Conservation (phyloP, 2,797 vertebrate species). For the Benthosema pterotum region DNA sequence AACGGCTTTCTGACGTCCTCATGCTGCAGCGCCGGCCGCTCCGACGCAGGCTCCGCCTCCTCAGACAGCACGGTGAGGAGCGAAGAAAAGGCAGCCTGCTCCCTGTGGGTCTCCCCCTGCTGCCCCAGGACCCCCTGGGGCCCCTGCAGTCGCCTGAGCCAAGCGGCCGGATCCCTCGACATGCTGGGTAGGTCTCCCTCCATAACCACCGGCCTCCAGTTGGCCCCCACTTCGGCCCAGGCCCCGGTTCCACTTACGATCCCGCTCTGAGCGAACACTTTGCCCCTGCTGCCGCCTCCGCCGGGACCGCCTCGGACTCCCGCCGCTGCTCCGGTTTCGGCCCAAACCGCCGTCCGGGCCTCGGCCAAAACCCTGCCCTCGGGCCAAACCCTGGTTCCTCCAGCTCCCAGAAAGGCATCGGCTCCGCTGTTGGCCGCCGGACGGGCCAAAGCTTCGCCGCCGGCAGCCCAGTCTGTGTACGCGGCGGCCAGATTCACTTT, state of each 20-base stretch:
- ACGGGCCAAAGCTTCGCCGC: slow-evolving; percentile 18
- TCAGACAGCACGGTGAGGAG: slow-evolving; percentile 66
- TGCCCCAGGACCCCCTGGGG: slow-evolving; percentile 44
- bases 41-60: slow-evolving; percentile 69
- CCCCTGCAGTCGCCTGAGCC: slow-evolving; percentile 32
- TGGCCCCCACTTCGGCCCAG: slow-evolving; percentile 49
- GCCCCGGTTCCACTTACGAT: slow-evolving; percentile 45
- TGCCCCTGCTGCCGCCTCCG: slow-evolving; percentile 21
- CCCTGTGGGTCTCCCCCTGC: slow-evolving; percentile 43
- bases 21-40: slow-evolving; percentile 58
- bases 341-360: slow-evolving; percentile 52
- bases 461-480: slow-evolving; percentile 14
- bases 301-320: slow-evolving; percentile 17
- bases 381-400: slow-evolving; percentile 29
- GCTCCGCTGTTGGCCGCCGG: slow-evolving; percentile 9
- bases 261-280: slow-evolving; percentile 48
- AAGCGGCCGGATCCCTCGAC: slow-evolving; percentile 45
- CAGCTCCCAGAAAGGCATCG: slow-evolving; percentile 1
- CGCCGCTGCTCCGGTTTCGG: slow-evolving; percentile 51
- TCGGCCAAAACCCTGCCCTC: slow-evolving; percentile 52
- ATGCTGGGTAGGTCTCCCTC: slow-evolving; percentile 64
- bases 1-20: slow-evolving; percentile 59
- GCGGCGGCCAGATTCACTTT: slow-evolving; percentile 62
- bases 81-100: slow-evolving; percentile 68
- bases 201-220: slow-evolving; percentile 55